Evolutionary conservation across 2,797 vertebrate genomes (phyloP).

Genomic region (Xiphorhynchus erythropygius): DNA sequence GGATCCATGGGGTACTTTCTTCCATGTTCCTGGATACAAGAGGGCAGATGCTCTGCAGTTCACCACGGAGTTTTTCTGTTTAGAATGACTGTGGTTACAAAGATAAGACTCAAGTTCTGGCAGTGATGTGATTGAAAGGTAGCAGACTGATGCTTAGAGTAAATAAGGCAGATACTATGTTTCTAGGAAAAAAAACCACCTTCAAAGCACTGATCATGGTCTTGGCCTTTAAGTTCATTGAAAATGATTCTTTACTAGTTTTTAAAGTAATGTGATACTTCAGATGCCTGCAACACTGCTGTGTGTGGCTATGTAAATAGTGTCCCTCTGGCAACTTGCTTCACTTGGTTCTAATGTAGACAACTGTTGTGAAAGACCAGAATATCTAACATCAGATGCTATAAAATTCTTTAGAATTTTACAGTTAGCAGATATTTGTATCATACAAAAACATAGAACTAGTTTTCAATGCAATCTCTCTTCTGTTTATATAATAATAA

Average conservation of each 20-base stretch:
- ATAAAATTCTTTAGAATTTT: neutral
- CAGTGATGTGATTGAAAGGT: neutral
- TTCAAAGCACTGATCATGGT: neutral
- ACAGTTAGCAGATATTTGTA: neutral
- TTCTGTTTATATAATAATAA: neutral
- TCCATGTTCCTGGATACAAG: neutral
- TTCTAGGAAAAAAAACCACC: neutral
- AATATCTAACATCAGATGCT: neutral
- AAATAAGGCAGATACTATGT: neutral
- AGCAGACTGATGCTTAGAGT: neutral
- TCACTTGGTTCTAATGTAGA: neutral
- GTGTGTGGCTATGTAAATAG: neutral
- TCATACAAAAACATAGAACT: neutral
- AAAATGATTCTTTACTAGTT: neutral
- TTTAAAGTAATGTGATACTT: conserved; percentile 19
- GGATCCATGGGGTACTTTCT: neutral
- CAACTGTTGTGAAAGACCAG: neutral
- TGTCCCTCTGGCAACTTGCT: neutral
- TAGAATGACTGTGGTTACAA: neutral
- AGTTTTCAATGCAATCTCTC: neutral
- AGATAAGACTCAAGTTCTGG: neutral
- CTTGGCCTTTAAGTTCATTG: neutral
- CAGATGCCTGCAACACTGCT: neutral
- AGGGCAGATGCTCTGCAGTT: neutral
- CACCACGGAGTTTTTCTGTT: neutral